phyloP scores from a whole-genome alignment of 2,888 invertebrate species.

The Carabus problematicus region DNA sequence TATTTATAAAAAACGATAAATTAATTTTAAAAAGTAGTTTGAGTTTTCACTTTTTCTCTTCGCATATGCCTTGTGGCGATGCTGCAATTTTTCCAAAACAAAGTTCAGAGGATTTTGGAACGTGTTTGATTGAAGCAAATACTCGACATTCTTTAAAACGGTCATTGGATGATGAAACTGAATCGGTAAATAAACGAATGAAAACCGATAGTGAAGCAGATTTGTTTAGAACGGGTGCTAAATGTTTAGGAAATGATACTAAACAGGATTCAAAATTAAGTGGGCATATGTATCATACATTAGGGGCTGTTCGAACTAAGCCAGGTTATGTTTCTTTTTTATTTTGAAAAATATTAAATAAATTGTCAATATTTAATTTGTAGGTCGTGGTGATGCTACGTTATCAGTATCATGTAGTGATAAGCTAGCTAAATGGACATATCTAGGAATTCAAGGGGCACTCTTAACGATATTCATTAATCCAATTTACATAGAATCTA shows the following conservation, averaged over 20 bases:
- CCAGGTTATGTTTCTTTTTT: constrained; percentile 67
- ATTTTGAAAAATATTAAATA: neutral
- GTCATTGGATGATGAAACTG: constrained; percentile 43
- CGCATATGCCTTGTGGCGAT: constrained; percentile 93
- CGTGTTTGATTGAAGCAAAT: constrained; percentile 38
- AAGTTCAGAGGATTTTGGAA: constrained; percentile 51
- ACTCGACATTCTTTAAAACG: constrained; percentile 43
- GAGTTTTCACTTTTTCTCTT: constrained; percentile 83
- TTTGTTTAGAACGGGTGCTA: constrained; percentile 88
- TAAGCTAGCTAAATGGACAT: constrained; percentile 89
- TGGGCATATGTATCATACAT: constrained; percentile 71
- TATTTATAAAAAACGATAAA: constrained; percentile 63
- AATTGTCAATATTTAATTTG: constrained; percentile 32
- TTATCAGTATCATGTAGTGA: constrained; percentile 93
- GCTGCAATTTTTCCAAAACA: constrained; percentile 80
- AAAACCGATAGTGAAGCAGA: constrained; percentile 53
- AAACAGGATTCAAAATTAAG: constrained; percentile 66
- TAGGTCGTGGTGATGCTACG: constrained; percentile 83
- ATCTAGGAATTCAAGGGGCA: constrained; percentile 85
- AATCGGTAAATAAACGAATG: constrained; percentile 48
- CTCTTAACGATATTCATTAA: constrained; percentile 62
- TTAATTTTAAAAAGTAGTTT: constrained; percentile 51
- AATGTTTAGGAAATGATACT: constrained; percentile 68
- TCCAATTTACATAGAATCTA: neutral
- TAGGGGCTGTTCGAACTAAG: constrained; percentile 81